Base-by-base conservation (phyloP, 2,888 invertebrate species). In the Sphaeridia pumilis region DNA sequence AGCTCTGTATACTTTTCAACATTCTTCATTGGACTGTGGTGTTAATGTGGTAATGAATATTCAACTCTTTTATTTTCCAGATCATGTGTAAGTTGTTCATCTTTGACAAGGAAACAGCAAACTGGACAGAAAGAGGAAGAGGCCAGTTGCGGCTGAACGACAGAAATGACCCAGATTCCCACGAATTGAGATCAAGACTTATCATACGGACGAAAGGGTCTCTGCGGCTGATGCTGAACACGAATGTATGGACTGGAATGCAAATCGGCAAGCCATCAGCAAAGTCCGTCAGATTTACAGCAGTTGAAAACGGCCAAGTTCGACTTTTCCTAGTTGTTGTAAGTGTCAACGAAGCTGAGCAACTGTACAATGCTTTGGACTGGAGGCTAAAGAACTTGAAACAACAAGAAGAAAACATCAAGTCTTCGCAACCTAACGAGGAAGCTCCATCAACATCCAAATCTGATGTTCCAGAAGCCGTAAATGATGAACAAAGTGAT, bases 221-320 rank as follows among this genome's bases (percentile, higher is more conserved):
- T 65, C 78, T 92, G 62, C 78, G 90, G 51, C 82, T 94, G 49
- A 80, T 93, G 67, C 76, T 95, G 54, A 95, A 94, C 71, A 92
- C 93, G 36, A 90, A 90, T 77, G 70, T 87, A 59, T 93, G 90
- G 89, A 79, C 85, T 4, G 92, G 84, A 58, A 93, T 93, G 93
- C 83, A 86, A 12, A 83, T 87, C 24, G 87, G 92, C 69, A 78
- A 83, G 59, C 86, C 90, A 2, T 88, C 87, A 66, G 78, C 81
- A 61, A 92, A 89, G 74, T 88, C 87, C 59, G 76, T 94, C 26
- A 76, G 92, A 59, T 75, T 94, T 64, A 92, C 92, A 2, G 64
- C 58, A 3, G 49, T 56, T 38, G 63, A 63, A 46, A 46, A 58
- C 4, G 57, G 57, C 35, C 44, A 84, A 66, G 78, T 92, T 57